Evolutionary conservation across 1,140 invertebrate genomes (phyloP).

Genomic region (Drosophila erecta): DNA sequence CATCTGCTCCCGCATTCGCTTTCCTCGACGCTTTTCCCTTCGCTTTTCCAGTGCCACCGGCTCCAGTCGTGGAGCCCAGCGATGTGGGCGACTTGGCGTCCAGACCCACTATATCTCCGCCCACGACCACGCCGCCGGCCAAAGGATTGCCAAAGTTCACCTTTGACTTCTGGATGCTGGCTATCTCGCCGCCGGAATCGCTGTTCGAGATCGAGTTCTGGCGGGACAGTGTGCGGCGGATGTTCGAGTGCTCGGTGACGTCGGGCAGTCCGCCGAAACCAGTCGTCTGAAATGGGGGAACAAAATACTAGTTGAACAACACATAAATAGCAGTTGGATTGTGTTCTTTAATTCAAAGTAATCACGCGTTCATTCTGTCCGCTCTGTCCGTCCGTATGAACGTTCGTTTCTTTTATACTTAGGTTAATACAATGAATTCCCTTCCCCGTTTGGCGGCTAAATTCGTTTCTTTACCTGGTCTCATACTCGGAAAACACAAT

Average conservation of each 20-base stretch:
- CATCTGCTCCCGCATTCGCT: conserved; percentile 26
- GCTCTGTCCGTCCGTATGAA: no score
- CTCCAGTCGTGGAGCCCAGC: conserved; percentile 40
- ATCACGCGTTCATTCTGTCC: no score
- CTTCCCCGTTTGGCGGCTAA: background rate
- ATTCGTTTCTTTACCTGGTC: background rate
- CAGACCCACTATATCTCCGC: conserved; percentile 62
- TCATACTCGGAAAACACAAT: conserved; percentile 14
- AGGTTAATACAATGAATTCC: no score
- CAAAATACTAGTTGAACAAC: background rate
- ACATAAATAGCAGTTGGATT: no score
- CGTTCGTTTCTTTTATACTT: no score
- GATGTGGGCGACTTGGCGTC: conserved; percentile 70
- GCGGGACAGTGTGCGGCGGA: conserved; percentile 79
- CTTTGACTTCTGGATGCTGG: conserved; percentile 81
- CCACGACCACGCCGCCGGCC: conserved; percentile 60
- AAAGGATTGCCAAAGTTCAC: conserved; percentile 70
- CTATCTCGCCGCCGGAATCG: conserved; percentile 76
- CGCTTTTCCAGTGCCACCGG: conserved; percentile 41
- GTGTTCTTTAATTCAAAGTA: no score
- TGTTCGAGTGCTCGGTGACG: conserved; percentile 84
- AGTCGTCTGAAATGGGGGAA: conserved; percentile 65
- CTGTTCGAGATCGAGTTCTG: conserved; percentile 84
- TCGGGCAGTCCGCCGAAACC: conserved; percentile 83
- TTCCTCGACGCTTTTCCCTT: conserved; percentile 58